Percentiles rank a stretch among this genome's conserved stretches.
Conservation (phyloP, 2,113 vertebrate species). For the Garra rufa region DNA sequence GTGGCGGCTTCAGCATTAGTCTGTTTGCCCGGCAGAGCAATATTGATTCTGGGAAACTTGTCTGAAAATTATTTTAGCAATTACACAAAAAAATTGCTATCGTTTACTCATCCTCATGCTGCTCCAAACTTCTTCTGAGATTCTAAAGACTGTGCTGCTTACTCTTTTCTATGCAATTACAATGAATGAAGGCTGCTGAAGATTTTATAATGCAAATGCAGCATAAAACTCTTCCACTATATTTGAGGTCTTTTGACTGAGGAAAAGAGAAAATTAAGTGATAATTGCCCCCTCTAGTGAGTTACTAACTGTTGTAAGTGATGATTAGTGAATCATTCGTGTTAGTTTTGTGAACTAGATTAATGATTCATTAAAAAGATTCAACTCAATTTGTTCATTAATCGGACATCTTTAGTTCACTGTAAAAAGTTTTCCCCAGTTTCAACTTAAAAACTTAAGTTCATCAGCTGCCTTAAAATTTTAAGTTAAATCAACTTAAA, state of each 20-base stretch:
- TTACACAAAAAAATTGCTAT: background rate
- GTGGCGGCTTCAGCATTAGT: background rate
- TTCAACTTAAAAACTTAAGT: no score
- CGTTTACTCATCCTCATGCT: background rate
- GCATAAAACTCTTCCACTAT: background rate
- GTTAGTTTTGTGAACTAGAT: background rate
- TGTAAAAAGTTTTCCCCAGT: no score
- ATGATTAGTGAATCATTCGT: background rate
- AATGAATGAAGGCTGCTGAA: background rate
- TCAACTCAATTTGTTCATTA: no score
- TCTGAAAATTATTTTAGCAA: background rate
- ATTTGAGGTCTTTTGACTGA: background rate
- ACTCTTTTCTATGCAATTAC: background rate
- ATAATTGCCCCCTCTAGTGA: background rate
- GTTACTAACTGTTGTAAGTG: background rate
- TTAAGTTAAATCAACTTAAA: no score
- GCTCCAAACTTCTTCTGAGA: background rate
- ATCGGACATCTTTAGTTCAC: no score
- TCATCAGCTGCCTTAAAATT: no score
- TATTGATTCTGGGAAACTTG: background rate
- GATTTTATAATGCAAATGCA: background rate
- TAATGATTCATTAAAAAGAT: background rate
- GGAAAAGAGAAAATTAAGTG: background rate
- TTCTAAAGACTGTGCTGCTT: background rate
- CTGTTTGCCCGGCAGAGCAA: background rate